Evolutionary conservation across 2,888 invertebrate species (phyloP), one percentile per base, ranked within the genome.

Genomic region (Agrotis segetum): DNA sequence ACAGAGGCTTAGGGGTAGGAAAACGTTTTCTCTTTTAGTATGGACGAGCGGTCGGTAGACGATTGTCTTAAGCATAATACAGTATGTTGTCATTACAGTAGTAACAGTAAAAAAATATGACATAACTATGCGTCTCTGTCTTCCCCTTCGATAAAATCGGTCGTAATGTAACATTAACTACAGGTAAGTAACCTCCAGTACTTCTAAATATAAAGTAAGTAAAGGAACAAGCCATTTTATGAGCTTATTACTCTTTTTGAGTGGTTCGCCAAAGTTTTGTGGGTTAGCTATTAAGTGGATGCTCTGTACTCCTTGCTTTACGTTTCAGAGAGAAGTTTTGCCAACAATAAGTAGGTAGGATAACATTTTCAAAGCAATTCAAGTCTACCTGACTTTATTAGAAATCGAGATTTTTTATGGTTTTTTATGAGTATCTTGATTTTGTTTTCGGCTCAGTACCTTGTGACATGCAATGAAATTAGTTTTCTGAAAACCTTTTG

Each of bases 221-320:
- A 66, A 71, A 73, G 71, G 66, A 70, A 66, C 66, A 68, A 60
- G 56, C 59, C 50, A 79, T 77, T 84, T 75, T 65, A 74, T 58
- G 53, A 68, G 71, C 77, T 77, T 66, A 77, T 80, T 82, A 75
- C 82, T 67, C 66, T 71, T 77, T 77, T 82, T 68, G 79, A 84
- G 82, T 77, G 74, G 64, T 77, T 79, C 59, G 53, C 52, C 17
- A n/a, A 78, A 84, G 63, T 84, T 83, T 68, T 55, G 64, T 72
- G 70, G 68, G 71, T 58, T 64, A 56, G 44, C 58, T 61, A 74
- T 70, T 70, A 83, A 67, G 72, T 76, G 53, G 63, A 61, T 53
- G 56, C 72, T 64, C 70, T 71, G 60, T 63, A 58, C 49, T 64
- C 50, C 61, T 49, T 67, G 53, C 62, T 72, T 73, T 60, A 72